Base-by-base conservation (phyloP, 2,113 vertebrate genomes). In the Odontophorus gujanensis region DNA sequence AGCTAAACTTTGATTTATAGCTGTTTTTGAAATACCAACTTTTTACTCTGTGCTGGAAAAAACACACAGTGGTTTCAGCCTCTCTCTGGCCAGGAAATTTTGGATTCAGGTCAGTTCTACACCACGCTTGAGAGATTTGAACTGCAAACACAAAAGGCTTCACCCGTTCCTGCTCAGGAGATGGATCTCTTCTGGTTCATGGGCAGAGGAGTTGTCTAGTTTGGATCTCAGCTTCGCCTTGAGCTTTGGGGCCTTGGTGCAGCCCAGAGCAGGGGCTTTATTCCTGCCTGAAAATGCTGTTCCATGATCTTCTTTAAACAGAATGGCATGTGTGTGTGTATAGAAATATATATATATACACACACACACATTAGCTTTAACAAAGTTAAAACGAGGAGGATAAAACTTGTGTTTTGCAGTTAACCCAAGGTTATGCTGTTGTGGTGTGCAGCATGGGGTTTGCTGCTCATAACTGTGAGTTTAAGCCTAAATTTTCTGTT, bases 361-460 rank as follows among this genome's bases (percentile, higher is more conserved):
- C 19, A 40, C 4, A 7, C 36, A 13, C 25, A 7, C 47, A 57
- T 58, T 7, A 28, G 6, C 28, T 67, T 72, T 38, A 43, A 38
- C 17, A 2, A 40, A 71, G 17, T 69, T 73, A 40, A 85, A 73
- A 61, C 0, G 2, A 55, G 53, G 55, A 82, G 11, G 13, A 11
- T 18, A 38, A 85, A 75, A 42, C 43, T 57, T 24, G 19, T 22
- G 40, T 24, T 43, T 45, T 42, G 13, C 20, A 16, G 3, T 40
- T 76, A 42, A 66, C 17, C 19, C 19, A 7, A 17, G 32, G 4
- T 38, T 7, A 5, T 30, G 32, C 7, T 45, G 11, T 45, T 34
- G n/a, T 40, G 51, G 48, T 38, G 40, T 1, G 1, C 9, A 0
- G 0, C 13, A 3, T 4, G 28, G 30, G 7, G 7, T 61, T 48